Base-by-base conservation (phyloP, 2,888 invertebrate species). In the Pseudanteris insignis region DNA sequence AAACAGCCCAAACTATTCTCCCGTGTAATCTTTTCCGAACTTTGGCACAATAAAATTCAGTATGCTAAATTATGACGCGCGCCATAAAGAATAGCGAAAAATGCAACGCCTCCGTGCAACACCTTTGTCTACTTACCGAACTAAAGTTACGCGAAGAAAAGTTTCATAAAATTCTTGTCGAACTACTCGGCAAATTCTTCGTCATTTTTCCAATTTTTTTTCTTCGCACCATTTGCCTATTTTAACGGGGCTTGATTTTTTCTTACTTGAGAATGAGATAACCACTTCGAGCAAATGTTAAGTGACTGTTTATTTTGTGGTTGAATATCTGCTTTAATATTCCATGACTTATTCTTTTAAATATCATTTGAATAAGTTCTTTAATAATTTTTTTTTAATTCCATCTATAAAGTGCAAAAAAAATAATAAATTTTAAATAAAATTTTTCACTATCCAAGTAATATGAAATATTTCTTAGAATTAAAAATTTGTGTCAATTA, bases 1-100 rank as follows among this genome's bases (percentile, higher is more conserved):
- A 34, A 41, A 36, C 28, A 50, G 33, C 11, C 13, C 11, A 12
- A 29, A 14, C 29, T 24, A 43, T 51, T 21, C 30, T 46, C 5
- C 24, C 26, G 29, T 34, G 26, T 36, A 55, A 47, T 55, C 47
- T 38, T 36, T 43, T 36, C 18, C 29, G 9, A 57, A 57, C 36
- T 43, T 57, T 30, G 21, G 40, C 36, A 36, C 43, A 48, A 50
- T 57, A 57, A 57, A 57, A 57, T 57, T 48, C 48, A 37, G 48
- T 57, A 57, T 48, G 57, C 57, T 57, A 57, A 57, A 48, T 57
- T 48, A 58, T 58, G 57, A 58, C 36, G 32, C 25, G 36, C 32
- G 10, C 13, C 32, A 25, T 38, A 38, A 58, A 51, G 50, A 44
- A 50, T 33, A 12, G 24, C 13, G 47, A 50, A 50, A 58, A 50